Percentiles rank a stretch among this genome's conserved stretches.
phyloP scores from a whole-genome alignment of 1,140 invertebrate species.

The Colletes latitarsis region DNA sequence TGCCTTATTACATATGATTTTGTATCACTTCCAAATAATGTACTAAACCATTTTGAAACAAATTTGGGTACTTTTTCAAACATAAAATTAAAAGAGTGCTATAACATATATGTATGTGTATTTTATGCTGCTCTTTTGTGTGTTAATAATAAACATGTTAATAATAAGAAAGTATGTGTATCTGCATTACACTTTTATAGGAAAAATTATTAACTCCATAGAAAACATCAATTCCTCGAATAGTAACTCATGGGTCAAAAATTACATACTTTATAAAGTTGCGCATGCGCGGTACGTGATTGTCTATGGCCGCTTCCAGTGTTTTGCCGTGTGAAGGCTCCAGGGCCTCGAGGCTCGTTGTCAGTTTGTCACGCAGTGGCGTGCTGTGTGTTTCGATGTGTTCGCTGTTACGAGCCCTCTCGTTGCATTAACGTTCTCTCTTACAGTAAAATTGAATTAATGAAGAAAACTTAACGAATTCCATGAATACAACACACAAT shows the following conservation, averaged over 20 bases:
- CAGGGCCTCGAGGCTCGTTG: neutral
- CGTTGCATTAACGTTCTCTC: neutral
- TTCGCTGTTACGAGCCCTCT: neutral
- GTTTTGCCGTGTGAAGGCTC: neutral
- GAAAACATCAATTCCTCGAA: neutral
- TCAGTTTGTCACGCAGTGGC: conserved; percentile 70
- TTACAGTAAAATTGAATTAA: conserved; percentile 7
- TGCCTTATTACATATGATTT: neutral
- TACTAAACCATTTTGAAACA: neutral
- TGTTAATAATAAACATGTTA: no score
- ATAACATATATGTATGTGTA: no score
- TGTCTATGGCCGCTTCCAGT: neutral
- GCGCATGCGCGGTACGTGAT: conserved; percentile 14
- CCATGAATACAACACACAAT: neutral
- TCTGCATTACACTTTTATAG: no score
- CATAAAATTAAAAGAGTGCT: no score
- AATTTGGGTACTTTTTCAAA: no score
- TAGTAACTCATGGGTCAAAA: no score
- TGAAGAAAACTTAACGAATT: neutral
- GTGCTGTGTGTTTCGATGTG: conserved; percentile 8
- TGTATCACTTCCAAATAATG: neutral
- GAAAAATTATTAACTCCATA: no score
- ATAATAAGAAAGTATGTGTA: no score
- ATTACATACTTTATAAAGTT: neutral
- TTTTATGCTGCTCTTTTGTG: no score